A percentile compares a stretch with the other conserved stretches of the same genome.
Conservation (phyloP, 2,888 invertebrate genomes). For the Xylophagus ater region DNA sequence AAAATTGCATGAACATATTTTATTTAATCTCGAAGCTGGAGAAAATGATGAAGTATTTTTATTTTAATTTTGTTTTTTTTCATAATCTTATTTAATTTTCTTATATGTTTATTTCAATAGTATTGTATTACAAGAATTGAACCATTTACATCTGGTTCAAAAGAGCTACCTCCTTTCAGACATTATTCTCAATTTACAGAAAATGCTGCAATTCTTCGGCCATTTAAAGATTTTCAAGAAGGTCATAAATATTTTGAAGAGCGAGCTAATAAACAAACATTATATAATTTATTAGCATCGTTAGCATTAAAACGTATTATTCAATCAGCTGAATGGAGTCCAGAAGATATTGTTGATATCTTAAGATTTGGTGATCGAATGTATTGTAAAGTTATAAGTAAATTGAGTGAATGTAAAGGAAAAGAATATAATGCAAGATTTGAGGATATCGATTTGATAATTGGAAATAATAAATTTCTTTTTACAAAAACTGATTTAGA, state of each 20-base stretch:
- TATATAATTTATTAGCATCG: slow-evolving; percentile 20
- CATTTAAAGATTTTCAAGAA: slow-evolving; percentile 21
- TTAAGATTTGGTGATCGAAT: slow-evolving; percentile 21
- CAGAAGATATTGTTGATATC: slow-evolving; percentile 21
- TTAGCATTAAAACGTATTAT: slow-evolving; percentile 19
- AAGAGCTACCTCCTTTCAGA: slow-evolving; percentile 35
- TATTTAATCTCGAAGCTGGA: slow-evolving; percentile 19
- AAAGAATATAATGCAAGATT: slow-evolving; percentile 7
- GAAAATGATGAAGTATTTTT: slow-evolving; percentile 16
- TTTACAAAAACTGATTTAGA: slow-evolving; percentile 5
- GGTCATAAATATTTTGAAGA: slow-evolving; percentile 19
- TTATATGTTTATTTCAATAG: slow-evolving; percentile 3
- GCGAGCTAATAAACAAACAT: slow-evolving; percentile 21
- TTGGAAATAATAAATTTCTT: slow-evolving; percentile 20
- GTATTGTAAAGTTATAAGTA: slow-evolving; percentile 15
- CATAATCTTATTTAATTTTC: background rate
- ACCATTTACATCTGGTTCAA: slow-evolving; percentile 11
- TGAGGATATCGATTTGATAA: slow-evolving; percentile 13
- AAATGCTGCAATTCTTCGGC: slow-evolving; percentile 34
- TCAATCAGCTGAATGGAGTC: slow-evolving; percentile 18
- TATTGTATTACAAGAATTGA: slow-evolving; percentile 4
- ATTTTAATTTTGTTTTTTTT: background rate
- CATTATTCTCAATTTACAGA: slow-evolving; percentile 35
- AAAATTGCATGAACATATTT: slow-evolving; percentile 19
- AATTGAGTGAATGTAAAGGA: slow-evolving; percentile 3